Percentiles rank a stretch among this genome's conserved stretches.
phyloP scores from a whole-genome alignment of 2,797 vertebrate species.

The Aulostomus chinensis region DNA sequence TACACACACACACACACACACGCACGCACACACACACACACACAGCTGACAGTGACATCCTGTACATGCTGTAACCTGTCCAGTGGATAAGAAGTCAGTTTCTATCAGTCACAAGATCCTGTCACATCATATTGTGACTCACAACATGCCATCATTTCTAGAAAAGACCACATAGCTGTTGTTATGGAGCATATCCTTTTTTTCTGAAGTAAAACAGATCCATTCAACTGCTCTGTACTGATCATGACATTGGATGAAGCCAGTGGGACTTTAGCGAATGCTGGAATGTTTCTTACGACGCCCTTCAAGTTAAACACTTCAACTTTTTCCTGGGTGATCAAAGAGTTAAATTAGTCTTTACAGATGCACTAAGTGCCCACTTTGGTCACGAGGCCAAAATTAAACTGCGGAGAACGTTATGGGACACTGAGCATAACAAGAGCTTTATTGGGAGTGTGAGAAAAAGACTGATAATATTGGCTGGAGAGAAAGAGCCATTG shows the following conservation, averaged over 20 bases:
- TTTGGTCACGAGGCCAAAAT: conserved; percentile 18
- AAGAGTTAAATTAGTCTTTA: conserved; percentile 12
- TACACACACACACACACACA: not conserved
- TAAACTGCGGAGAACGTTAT: conserved; percentile 12
- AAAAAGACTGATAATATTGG: conserved; percentile 20
- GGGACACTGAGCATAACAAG: conserved; percentile 27
- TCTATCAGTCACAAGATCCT: conserved; percentile 17
- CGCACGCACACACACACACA: not conserved
- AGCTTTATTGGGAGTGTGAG: conserved; percentile 2
- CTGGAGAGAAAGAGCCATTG: conserved; percentile 42
- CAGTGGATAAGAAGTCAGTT: conserved; percentile 9
- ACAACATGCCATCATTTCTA: not conserved
- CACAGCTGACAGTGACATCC: not conserved
- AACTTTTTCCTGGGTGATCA: not conserved
- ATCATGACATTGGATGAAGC: too few relatives aligned
- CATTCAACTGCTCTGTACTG: too few relatives aligned
- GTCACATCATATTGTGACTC: conserved; percentile 30
- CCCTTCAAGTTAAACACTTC: not conserved
- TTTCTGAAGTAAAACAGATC: not conserved
- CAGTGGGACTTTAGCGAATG: too few relatives aligned
- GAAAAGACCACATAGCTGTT: not conserved
- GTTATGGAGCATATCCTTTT: not conserved
- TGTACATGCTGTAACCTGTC: not conserved
- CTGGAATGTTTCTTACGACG: too few relatives aligned
- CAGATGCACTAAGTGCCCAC: not conserved